Evolutionary conservation across 2,797 vertebrate species (phyloP).

Genomic region (Alectoris magna): DNA sequence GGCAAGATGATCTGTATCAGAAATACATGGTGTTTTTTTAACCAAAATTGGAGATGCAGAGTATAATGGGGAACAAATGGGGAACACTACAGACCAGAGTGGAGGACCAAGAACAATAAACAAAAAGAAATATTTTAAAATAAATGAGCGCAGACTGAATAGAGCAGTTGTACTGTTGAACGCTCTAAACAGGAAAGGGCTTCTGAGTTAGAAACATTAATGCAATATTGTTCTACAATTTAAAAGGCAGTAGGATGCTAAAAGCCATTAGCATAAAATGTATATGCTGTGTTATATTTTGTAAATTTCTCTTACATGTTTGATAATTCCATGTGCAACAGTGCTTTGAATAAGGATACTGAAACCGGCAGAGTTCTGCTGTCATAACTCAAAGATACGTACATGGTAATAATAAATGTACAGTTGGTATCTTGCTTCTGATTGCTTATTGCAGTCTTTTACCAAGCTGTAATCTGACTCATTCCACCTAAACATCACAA

Average conservation of each 20-base stretch:
- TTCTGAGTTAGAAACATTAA: not conserved
- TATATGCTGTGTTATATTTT: not conserved
- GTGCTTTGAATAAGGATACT: not conserved
- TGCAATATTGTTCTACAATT: not conserved
- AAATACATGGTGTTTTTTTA: slow-evolving; percentile 22
- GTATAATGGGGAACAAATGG: slow-evolving; percentile 15
- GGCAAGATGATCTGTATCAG: slow-evolving; percentile 33
- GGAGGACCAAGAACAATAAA: slow-evolving; percentile 16
- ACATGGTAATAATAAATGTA: not conserved
- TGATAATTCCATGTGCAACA: not conserved
- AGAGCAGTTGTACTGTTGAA: not conserved
- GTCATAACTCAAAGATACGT: not conserved
- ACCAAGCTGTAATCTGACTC: not conserved
- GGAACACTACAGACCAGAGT: not conserved
- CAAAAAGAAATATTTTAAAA: slow-evolving; percentile 30
- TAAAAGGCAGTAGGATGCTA: not conserved
- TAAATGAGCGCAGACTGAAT: slow-evolving; percentile 42
- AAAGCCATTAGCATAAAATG: not conserved
- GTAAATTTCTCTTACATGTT: not conserved
- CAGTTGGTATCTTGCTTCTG: not conserved
- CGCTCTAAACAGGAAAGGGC: not conserved
- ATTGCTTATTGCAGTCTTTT: slow-evolving; percentile 4
- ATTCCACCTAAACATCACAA: slow-evolving; percentile 19
- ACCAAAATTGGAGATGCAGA: slow-evolving; percentile 64
- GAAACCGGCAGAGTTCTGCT: not conserved